These are phyloP conservation scores for Hylaeus anthracinus DNA, from an alignment of 1,140 invertebrate genomes.

Conservation along the genomic window DNA sequence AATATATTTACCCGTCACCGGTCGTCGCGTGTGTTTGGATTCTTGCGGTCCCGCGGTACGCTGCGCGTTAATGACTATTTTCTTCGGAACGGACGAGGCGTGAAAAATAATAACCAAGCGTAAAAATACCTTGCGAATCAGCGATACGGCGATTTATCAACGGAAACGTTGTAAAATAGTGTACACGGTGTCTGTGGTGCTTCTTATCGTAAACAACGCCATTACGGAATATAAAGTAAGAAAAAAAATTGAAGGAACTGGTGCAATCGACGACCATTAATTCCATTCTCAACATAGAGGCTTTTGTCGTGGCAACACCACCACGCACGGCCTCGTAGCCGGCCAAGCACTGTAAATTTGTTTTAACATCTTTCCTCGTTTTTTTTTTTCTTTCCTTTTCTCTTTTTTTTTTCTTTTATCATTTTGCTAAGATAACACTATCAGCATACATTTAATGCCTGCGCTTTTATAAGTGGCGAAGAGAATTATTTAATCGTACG, in stretches of 20 bases:
- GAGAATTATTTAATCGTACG: conserved; percentile 81
- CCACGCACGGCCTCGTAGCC: conserved; percentile 14
- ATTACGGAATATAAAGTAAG: conserved; percentile 7
- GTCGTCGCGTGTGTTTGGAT: not conserved
- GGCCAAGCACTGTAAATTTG: conserved; percentile 66
- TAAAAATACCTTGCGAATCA: conserved; percentile 38
- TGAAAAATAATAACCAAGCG: not conserved
- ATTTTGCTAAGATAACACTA: conserved; percentile 78
- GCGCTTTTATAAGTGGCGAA: conserved; percentile 80
- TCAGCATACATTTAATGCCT: conserved; percentile 80
- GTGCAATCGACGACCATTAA: conserved; percentile 33
- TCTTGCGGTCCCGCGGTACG: not conserved
- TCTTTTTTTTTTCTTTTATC: conserved; percentile 74
- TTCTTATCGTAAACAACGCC: conserved; percentile 30
- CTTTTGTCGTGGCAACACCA: conserved; percentile 25
- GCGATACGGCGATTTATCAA: conserved; percentile 46
- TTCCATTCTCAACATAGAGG: conserved; percentile 29
- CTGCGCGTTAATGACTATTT: conserved; percentile 8
- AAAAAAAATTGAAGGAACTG: conserved; percentile 18
- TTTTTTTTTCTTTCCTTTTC: conserved; percentile 67
- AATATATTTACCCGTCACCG: not conserved
- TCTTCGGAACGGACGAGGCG: not conserved
- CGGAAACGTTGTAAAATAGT: conserved; percentile 44
- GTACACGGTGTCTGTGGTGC: not conserved
- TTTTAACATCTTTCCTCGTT: conserved; percentile 62